Evolutionary conservation across 2,888 invertebrate genomes (phyloP), one percentile per base, ranked within the genome.

Genomic region (Malthinus flaveolus): DNA sequence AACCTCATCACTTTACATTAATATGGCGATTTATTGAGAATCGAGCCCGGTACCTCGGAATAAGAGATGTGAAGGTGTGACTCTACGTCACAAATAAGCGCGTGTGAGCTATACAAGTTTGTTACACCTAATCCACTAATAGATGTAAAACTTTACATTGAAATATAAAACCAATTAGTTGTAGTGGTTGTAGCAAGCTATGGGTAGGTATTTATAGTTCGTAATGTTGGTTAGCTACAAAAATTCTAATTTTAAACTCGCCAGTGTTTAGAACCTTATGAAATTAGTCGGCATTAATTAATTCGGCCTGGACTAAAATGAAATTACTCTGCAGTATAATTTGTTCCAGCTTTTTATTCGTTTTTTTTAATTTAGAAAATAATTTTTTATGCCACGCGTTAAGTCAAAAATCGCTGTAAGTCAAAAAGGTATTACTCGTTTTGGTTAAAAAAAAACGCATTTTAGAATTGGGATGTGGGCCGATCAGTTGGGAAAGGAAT

Each of bases 391-490:
- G 54, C 3, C 15, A 1, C 23, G 39, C 39, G 23, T 8, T 49
- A 37, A 36, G 44, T 31, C 59, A 59, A 46, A 49, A 34, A 33
- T 37, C 33, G n/a, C 46, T 59, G 59, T 59, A 54, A 59, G 53
- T 59, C 11, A 23, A 23, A 23, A 3, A 23, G 15, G 11, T 10
- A 13, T 37, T 48, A 12, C 33, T 33, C 5, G 23, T 11, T 36
- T n/a, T n/a, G n/a, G n/a, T n/a, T n/a, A n/a, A n/a, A n/a, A n/a
- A n/a, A 12, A 39, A 47, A 8, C 4, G 35, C 39, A 9, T 45
- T 79, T n/a, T 78, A 93, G 93, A 62, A 88, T 94, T 45, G 85
- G 85, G 73, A 84, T 84, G 79, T 93, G 93, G 93, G 91, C 93
- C 13, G 83, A 86, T 63, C 83, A 82, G 58, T 83, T 95, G 59